phyloP scores from a whole-genome alignment of 2,797 vertebrate species.

The Mus caroli region DNA sequence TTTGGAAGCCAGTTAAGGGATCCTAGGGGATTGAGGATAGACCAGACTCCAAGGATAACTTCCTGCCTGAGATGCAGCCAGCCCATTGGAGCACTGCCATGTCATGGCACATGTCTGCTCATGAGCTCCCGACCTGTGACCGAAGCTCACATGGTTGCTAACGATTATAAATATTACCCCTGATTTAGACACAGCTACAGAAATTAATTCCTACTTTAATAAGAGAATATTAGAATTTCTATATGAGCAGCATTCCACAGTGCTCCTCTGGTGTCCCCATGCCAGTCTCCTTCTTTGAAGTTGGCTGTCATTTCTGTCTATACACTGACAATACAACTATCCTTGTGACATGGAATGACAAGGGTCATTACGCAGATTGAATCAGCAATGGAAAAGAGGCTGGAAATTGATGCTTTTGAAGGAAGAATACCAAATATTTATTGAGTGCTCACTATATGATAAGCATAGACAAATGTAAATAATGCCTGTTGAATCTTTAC shows the following conservation, averaged over 20 bases:
- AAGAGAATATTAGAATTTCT: background rate
- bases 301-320: background rate
- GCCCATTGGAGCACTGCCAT: background rate
- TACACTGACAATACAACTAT: background rate
- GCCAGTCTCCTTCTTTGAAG: background rate
- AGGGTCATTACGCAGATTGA: background rate
- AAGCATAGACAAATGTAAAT: background rate
- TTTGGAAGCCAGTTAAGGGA: background rate
- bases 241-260: background rate
- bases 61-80: background rate
- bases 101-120: background rate
- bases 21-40: background rate
- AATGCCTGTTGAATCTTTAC: background rate
- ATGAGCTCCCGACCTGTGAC: background rate
- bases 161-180: background rate
- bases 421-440: constrained; percentile 12
- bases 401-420: background rate
- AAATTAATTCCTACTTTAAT: background rate
- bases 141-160: background rate
- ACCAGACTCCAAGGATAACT: background rate
- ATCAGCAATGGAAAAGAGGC: background rate
- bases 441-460: background rate
- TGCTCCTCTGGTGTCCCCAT: background rate
- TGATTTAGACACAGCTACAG: background rate
- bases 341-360: constrained; percentile 32